phyloP scores from a whole-genome alignment of 1,140 invertebrate species.

The Pseudomyrmex gracilis region DNA sequence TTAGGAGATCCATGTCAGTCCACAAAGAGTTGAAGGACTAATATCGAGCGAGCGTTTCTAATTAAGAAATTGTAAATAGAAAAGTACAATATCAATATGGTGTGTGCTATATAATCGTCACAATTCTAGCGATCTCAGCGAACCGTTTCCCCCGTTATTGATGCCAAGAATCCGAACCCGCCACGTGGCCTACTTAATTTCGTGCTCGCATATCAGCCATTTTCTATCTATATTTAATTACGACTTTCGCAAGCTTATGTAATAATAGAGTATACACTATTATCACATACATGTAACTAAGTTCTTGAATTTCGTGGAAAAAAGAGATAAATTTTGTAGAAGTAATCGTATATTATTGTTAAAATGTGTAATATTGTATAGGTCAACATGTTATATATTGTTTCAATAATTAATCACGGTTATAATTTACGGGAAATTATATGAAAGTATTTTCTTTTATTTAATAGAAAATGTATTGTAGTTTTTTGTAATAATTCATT shows the following conservation, averaged over 20 bases:
- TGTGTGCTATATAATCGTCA: constrained; percentile 11
- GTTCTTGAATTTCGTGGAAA: neutral
- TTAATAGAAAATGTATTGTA: neutral
- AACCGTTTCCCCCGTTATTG: constrained; percentile 39
- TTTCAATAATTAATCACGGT: neutral
- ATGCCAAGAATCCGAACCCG: constrained; percentile 48
- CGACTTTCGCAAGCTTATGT: no score
- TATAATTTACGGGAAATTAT: no score
- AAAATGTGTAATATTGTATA: neutral
- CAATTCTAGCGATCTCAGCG: constrained; percentile 35
- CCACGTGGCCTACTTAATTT: constrained; percentile 49
- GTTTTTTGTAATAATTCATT: neutral
- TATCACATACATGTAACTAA: neutral
- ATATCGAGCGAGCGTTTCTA: no score
- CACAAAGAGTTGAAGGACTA: no score
- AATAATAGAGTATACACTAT: constrained; percentile 20
- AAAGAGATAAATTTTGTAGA: neutral
- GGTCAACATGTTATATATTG: neutral
- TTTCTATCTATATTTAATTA: neutral
- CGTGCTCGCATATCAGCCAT: neutral
- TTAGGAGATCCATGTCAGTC: no score
- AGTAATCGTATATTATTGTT: neutral
- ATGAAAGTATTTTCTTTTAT: neutral
- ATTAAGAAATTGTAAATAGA: constrained; percentile 18
- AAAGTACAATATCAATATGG: constrained; percentile 6